A percentile compares a stretch with the other conserved stretches of the same genome.
Evolutionary conservation across 2,113 vertebrate genomes (phyloP).

Genomic region (Bujurquina vittata): DNA sequence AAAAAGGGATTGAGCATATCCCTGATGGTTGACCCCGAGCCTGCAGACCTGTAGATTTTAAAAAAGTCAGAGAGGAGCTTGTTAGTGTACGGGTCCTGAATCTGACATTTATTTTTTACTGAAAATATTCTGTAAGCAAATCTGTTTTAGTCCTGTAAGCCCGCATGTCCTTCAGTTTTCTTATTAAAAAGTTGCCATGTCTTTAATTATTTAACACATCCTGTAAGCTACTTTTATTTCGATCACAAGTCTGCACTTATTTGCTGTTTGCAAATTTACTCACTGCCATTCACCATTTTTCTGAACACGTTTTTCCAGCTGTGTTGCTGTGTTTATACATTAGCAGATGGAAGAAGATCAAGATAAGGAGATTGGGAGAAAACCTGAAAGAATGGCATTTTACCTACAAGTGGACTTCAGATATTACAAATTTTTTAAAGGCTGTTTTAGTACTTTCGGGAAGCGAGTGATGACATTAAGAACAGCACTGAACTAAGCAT

Average conservation of each 20-base stretch:
- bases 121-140: too few relatives aligned
- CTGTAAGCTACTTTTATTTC: neutral
- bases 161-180: neutral
- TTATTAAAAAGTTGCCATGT: neutral
- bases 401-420: neutral
- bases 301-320: neutral
- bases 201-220: neutral
- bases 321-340: neutral
- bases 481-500: neutral
- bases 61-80: neutral
- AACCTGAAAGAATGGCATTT: neutral
- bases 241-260: neutral
- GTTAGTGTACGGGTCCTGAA: neutral
- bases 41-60: neutral
- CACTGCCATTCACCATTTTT: neutral
- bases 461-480: neutral
- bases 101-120: neutral
- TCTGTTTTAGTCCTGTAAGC: neutral
- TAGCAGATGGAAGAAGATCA: neutral
- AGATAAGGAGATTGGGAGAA: neutral
- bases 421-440: neutral
- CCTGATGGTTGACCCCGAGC: neutral
- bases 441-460: neutral
- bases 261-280: neutral
- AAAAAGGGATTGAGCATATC: neutral